These are phyloP conservation scores for Mythimna impura DNA, from an alignment of 2,888 invertebrate species.

Conservation along the genomic window DNA sequence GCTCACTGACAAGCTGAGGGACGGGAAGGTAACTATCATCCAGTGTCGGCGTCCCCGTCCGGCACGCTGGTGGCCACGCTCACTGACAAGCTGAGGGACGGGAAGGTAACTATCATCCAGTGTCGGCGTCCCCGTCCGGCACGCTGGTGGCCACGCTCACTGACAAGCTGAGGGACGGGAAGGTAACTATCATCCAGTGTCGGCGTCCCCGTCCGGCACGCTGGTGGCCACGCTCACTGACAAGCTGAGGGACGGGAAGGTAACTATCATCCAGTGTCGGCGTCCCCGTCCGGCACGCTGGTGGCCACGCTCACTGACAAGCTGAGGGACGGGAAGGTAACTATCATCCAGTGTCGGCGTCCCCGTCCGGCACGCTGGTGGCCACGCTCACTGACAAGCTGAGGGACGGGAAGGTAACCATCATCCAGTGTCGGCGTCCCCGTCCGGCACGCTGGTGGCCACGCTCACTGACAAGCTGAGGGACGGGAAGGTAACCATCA, in stretches of 20 bases:
- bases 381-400: not conserved
- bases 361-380: too few relatives aligned
- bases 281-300: not conserved
- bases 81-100: conserved; percentile 52
- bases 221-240: conserved; percentile 4
- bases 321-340: conserved; percentile 79
- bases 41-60: too few relatives aligned
- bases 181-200: not conserved
- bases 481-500: conserved; percentile 77
- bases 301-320: conserved; percentile 5
- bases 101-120: conserved; percentile 74
- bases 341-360: not conserved
- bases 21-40: conserved; percentile 77
- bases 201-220: not conserved
- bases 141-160: conserved; percentile 5
- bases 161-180: not conserved
- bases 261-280: not conserved
- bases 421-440: too few relatives aligned
- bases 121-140: not conserved
- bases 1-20: not conserved
- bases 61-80: conserved; percentile 4
- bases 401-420: conserved; percentile 77
- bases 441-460: too few relatives aligned
- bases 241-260: conserved; percentile 79
- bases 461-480: not conserved